Percentiles rank a stretch among this genome's conserved stretches.
Conservation (phyloP, 1,140 invertebrate species). For the Drosophila equinoxialis region DNA sequence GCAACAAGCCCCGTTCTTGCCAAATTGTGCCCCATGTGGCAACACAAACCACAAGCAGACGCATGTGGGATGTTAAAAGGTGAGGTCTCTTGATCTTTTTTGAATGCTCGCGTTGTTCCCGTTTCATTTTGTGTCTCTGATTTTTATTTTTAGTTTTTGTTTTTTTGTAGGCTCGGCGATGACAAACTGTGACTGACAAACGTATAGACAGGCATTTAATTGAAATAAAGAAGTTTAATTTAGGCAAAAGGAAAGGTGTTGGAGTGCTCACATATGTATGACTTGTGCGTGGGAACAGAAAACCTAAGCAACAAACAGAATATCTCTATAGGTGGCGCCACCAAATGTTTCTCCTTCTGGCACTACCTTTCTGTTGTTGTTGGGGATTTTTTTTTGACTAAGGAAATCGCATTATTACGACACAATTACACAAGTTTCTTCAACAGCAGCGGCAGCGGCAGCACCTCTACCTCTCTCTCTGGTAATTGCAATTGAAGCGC, state of each 20-base stretch:
- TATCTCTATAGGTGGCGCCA: constrained; percentile 62
- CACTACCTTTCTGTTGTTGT: neutral
- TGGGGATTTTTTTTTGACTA: constrained; percentile 7
- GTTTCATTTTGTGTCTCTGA: constrained; percentile 53
- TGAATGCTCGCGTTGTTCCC: constrained; percentile 76
- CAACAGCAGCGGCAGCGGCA: neutral
- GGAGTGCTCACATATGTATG: constrained; percentile 10
- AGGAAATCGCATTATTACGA: constrained; percentile 74
- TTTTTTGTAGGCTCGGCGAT: constrained; percentile 68
- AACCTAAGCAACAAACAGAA: neutral
- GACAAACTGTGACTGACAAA: constrained; percentile 61
- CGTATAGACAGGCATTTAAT: constrained; percentile 64
- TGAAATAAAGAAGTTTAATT: constrained; percentile 82
- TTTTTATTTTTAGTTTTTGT: constrained; percentile 32
- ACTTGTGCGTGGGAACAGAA: constrained; percentile 56
- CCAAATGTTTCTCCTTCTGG: constrained; percentile 53
- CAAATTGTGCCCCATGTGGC: constrained; percentile 31
- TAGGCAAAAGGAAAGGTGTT: constrained; percentile 71
- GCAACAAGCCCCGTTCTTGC: constrained; percentile 16
- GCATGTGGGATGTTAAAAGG: constrained; percentile 82
- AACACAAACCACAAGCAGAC: constrained; percentile 52
- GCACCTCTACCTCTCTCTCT: constrained; percentile 28
- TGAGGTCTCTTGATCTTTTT: constrained; percentile 58
- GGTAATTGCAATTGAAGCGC: constrained; percentile 82
- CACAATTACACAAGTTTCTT: constrained; percentile 74